Percentiles rank a stretch among this genome's conserved stretches.
These are phyloP conservation scores for Borostomias antarcticus DNA, from an alignment of 2,797 vertebrate genomes.

Conservation along the genomic window DNA sequence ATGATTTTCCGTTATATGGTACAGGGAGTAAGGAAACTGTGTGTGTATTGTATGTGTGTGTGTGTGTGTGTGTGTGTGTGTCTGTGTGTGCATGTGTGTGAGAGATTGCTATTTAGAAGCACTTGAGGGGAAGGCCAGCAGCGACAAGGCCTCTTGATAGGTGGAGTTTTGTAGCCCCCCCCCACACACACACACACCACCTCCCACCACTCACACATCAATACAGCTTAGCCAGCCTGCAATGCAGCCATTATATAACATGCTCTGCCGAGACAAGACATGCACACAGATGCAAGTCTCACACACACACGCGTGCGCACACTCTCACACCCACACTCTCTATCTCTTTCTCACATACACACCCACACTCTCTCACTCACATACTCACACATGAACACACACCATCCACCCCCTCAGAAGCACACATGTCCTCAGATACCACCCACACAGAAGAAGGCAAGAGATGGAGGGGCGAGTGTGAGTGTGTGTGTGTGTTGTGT, in stretches of 20 bases:
- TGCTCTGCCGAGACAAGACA: conserved; percentile 42
- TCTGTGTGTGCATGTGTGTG: not conserved
- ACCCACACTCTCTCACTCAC: conserved; percentile 20
- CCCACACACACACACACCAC: conserved; percentile 27
- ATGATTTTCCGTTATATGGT: too few relatives aligned
- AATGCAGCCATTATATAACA: conserved; percentile 67
- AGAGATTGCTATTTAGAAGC: conserved; percentile 20
- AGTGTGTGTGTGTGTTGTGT: conserved; percentile 3
- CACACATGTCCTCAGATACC: conserved; percentile 30
- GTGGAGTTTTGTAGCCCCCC: conserved; percentile 36
- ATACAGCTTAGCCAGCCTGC: conserved; percentile 62
- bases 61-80: not conserved
- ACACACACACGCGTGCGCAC: not conserved
- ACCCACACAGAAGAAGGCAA: conserved; percentile 44
- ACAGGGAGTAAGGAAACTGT: not conserved
- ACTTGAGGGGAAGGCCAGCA: conserved; percentile 48
- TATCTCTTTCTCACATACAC: conserved; percentile 9
- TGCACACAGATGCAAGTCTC: conserved; percentile 4
- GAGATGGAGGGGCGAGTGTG: not conserved
- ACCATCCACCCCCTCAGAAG: conserved; percentile 2
- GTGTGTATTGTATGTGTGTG: too few relatives aligned
- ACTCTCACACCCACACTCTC: not conserved
- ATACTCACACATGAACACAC: conserved; percentile 22
- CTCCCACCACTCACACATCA: conserved; percentile 58
- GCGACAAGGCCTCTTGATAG: conserved; percentile 47